Base-by-base conservation (phyloP, 2,888 invertebrate species). In the Napeogenes sylphis region DNA sequence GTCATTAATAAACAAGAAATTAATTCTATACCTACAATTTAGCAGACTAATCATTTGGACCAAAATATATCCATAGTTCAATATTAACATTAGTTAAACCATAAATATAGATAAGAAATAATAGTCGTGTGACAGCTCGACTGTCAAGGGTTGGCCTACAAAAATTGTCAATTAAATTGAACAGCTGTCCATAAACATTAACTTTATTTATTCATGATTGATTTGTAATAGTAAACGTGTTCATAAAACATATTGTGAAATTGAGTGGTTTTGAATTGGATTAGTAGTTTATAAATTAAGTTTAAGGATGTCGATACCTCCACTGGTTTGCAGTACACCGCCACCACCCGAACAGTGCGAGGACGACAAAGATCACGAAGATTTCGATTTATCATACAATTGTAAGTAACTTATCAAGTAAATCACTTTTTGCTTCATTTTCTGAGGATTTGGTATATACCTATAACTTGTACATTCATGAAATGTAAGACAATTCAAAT, bases 271-370 rank as follows among this genome's bases (percentile, higher is more conserved):
- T 61, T 35, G 61, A 45, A 51, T 47, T 56, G 47, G 42, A 8
- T 45, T 21, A 56, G 54, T 51, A 21, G 32, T 45, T 46, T 45
- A 38, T 42, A 42, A 45, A 55, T 38, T 21, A 63, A 46, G 14
- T 32, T 45, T 45, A 45, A 87, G 75, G 75, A 93, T 93, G 93
- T 92, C 92, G 76, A 92, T 93, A 80, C 93, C 93, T 80, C 93
- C 93, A 67, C 87, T 93, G 72, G 92, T 93, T 73, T 93, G 93
- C 73, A 92, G 92, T 64, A 93, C 93, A 73, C 93, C 93, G 74
- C 93, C 93, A 68, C 93, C 93, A 65, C 90, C 93, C 64, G 93
- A 93, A 70, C 92, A 92, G 75, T 92, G 92, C 67, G 93, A 93
- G 62, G 92, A 92, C 66, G 93, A 93, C 65, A 93, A 93, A 77